A percentile compares a stretch with the other conserved stretches of the same genome.
Evolutionary conservation across 23 tunicate species (phyloP).

Genomic region (Styela clava): DNA sequence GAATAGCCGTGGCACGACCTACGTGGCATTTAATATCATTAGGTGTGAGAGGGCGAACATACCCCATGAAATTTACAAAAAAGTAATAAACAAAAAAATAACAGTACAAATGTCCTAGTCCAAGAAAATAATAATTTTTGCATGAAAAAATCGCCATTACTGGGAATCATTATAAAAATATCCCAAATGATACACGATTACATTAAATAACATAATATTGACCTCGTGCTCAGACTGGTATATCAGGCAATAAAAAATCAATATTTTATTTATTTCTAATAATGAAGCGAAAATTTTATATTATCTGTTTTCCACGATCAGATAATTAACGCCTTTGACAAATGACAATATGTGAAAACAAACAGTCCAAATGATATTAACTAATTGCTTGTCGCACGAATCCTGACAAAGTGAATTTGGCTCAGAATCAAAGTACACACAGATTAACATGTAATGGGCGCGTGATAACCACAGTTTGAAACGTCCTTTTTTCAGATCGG

Average conservation of each 20-base stretch:
- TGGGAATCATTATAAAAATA: neutral
- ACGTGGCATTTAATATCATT: no score
- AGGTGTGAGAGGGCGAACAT: no score
- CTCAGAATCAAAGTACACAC: neutral
- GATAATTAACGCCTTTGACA: neutral
- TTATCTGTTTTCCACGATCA: neutral
- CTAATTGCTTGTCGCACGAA: neutral
- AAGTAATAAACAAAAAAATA: no score
- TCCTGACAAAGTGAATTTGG: neutral
- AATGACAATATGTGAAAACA: neutral
- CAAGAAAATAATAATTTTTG: no score
- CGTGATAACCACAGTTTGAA: no score
- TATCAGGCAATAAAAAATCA: neutral
- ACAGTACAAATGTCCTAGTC: no score
- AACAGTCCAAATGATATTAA: neutral
- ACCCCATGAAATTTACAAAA: no score
- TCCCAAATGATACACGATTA: neutral
- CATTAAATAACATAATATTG: neutral
- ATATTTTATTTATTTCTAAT: neutral
- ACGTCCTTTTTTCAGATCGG: no score
- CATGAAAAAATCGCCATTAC: neutral
- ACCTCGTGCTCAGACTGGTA: neutral
- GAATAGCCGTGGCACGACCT: no score
- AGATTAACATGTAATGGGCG: no score
- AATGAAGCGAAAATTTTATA: neutral